Base-by-base conservation (phyloP, 1,140 invertebrate species). In the Tenebrio molitor region DNA sequence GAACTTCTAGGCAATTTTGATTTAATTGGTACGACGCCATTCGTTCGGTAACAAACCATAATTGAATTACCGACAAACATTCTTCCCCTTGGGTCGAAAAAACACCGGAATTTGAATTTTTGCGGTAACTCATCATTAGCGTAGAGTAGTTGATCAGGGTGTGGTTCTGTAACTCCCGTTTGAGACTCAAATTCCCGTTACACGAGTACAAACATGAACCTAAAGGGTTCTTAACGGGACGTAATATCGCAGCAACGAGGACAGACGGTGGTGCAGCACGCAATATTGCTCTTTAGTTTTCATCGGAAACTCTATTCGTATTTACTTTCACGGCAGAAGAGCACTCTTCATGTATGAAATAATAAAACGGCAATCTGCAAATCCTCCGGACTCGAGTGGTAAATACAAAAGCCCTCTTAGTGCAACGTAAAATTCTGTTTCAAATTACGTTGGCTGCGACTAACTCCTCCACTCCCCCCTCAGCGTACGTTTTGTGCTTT, bases 331-430 rank as follows among this genome's bases (percentile, higher is more conserved):
- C 23, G 12, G 50, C 23, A 29, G 12, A 58, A 50, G 44, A 29
- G 50, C 29, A 50, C 42, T 50, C 68, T 64, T 21, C 17, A 33
- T 71, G 17, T 64, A 71, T 71, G 58, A 71, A 71, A 71, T 71
- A 71, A 71, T 71, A 71, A 71, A 71, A 71, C 44, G 69, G 58
- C 69, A 68, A 68, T 68, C 65, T 68, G 42, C 21, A 68, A 64
- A 71, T 71, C 41, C 41, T 71, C 58, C 14, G 15, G 58, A 33
- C 19, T 64, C 39, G 41, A 71, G 69, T 64, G 58, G 69, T 41
- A 64, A 71, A 65, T 70, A 65, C 69, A 71, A 70, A 58, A 62
- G 50, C 33, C 50, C 36, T 42, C 53, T 70, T 29, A 41, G 16
- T 42, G 29, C 34, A 14, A 10, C 19, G 39, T 25, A 46, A 69